Percentiles rank a stretch among this genome's conserved stretches.
Evolutionary conservation across 2,888 invertebrate species (phyloP).

Genomic region (Philaethria dido): DNA sequence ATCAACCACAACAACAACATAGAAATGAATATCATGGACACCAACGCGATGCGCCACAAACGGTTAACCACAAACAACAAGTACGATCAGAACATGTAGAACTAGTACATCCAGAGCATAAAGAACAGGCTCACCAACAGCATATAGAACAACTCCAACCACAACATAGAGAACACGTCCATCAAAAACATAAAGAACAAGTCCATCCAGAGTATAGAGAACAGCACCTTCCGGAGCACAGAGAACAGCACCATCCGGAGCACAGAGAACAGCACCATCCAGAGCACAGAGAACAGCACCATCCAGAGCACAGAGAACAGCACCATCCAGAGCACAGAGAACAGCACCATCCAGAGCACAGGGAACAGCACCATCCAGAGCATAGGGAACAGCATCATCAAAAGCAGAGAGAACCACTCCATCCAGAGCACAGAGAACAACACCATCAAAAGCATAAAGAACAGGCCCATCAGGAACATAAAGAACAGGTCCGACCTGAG

Average conservation of each 20-base stretch:
- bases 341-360: slow-evolving; percentile 47
- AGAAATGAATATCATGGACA: slow-evolving; percentile 29
- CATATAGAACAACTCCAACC: slow-evolving; percentile 38
- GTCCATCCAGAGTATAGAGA: slow-evolving; percentile 49
- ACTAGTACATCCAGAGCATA: slow-evolving; percentile 48
- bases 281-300: slow-evolving; percentile 26
- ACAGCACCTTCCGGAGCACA: no score
- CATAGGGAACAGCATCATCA: no score
- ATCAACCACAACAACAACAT: slow-evolving; percentile 24
- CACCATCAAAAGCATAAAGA: slow-evolving; percentile 17
- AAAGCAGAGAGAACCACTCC: no score
- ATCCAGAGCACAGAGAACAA: no score
- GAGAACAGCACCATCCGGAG: slow-evolving; percentile 43
- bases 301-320: slow-evolving; percentile 49
- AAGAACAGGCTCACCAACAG: no score
- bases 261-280: slow-evolving; percentile 49
- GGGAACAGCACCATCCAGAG: no score
- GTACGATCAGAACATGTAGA: slow-evolving; percentile 49
- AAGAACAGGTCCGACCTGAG: slow-evolving; percentile 43
- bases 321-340: no score
- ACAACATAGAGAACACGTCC: slow-evolving; percentile 49
- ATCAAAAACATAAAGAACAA: no score
- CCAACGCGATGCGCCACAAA: slow-evolving; percentile 34
- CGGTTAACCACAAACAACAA: slow-evolving; percentile 27
- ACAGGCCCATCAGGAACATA: slow-evolving; percentile 29